A percentile compares a stretch with the other conserved stretches of the same genome.
Conservation (phyloP, 2,888 invertebrate genomes). For the Crioceris asparagi region DNA sequence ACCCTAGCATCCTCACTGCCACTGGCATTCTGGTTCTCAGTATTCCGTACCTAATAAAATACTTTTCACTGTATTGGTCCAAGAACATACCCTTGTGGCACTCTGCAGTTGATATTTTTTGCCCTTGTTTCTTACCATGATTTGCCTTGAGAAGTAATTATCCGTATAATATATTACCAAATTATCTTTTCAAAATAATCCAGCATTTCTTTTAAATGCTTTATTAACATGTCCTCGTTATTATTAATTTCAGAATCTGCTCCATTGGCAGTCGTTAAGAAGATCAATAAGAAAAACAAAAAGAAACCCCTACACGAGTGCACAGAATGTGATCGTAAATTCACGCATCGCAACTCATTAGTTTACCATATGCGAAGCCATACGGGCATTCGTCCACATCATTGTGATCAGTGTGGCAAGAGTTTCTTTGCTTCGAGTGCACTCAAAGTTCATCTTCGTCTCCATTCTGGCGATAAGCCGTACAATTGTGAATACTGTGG, state of each 20-base stretch:
- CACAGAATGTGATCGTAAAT: constrained; percentile 59
- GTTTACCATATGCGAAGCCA: constrained; percentile 73
- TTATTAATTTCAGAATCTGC: constrained; percentile 21
- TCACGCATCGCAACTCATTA: constrained; percentile 72
- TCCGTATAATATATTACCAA: too few species aligned
- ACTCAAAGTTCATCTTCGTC: constrained; percentile 61
- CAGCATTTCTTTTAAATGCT: too few species aligned
- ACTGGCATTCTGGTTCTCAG: too few species aligned
- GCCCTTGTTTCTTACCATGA: too few species aligned
- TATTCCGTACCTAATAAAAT: too few species aligned
- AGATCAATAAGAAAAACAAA: constrained; percentile 34
- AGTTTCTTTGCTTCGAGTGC: constrained; percentile 75
- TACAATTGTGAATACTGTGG: constrained; percentile 73
- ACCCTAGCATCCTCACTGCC: too few species aligned
- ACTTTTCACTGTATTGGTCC: too few species aligned
- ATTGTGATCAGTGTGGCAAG: constrained; percentile 71
- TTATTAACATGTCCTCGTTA: too few species aligned
- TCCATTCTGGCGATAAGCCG: constrained; percentile 78
- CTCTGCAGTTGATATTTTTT: too few species aligned
- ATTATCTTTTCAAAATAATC: too few species aligned
- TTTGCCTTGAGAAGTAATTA: too few species aligned
- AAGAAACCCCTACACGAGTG: constrained; percentile 38
- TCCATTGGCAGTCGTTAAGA: constrained; percentile 25
- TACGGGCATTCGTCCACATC: constrained; percentile 63
- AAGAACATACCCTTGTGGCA: too few species aligned